These are phyloP conservation scores for Drosophila nasuta DNA, from an alignment of 1,140 invertebrate species.

Conservation along the genomic window DNA sequence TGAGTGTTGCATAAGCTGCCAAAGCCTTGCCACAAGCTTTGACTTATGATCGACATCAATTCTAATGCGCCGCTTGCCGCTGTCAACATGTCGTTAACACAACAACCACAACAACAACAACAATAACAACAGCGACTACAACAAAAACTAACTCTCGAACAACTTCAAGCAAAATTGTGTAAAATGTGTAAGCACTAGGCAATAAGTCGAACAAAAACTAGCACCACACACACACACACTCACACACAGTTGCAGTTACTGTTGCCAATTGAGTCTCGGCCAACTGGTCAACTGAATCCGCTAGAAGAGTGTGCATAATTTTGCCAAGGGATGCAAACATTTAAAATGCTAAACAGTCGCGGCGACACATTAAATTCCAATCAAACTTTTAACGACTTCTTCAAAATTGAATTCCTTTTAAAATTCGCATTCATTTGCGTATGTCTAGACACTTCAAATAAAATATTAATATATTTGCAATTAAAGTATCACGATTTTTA, in stretches of 20 bases:
- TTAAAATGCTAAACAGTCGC: background rate
- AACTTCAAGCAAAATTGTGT: slow-evolving; percentile 30
- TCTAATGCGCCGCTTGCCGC: slow-evolving; percentile 77
- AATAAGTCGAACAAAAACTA: slow-evolving; percentile 35
- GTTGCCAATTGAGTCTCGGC: slow-evolving; percentile 30
- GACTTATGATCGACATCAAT: slow-evolving; percentile 84
- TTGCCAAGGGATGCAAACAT: slow-evolving; percentile 12
- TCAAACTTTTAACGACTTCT: slow-evolving; percentile 2
- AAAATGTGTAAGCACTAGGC: slow-evolving; percentile 30
- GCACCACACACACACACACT: slow-evolving; percentile 1
- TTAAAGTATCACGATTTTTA: too few relatives aligned
- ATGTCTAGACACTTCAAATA: too few relatives aligned
- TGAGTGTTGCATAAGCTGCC: slow-evolving; percentile 56
- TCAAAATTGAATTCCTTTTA: background rate
- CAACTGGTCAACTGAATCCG: slow-evolving; percentile 33
- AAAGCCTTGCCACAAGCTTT: slow-evolving; percentile 75
- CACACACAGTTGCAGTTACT: slow-evolving; percentile 18
- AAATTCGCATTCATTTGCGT: too few relatives aligned
- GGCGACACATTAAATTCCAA: background rate
- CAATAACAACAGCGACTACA: slow-evolving; percentile 8
- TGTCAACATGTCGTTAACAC: slow-evolving; percentile 82
- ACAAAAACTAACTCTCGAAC: slow-evolving; percentile 24
- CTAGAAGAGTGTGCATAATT: slow-evolving; percentile 4
- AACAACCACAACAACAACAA: slow-evolving; percentile 32
- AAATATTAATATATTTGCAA: too few relatives aligned